phyloP scores from a whole-genome alignment of 2,888 invertebrate species.

The Leptinotarsa rubiginosa region DNA sequence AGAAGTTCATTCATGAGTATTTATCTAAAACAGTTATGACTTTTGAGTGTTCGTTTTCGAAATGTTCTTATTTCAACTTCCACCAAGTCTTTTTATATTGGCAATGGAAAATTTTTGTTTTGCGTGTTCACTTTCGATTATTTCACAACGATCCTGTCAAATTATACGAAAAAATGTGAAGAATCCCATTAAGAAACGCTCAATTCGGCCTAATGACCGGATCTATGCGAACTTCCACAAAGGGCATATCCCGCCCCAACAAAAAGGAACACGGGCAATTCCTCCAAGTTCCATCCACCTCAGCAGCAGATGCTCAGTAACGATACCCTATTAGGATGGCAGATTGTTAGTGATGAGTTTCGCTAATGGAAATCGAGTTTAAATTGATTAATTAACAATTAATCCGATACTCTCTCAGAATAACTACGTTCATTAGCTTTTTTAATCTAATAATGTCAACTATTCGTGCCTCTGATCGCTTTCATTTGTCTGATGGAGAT shows the following conservation, averaged over 20 bases:
- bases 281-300: constrained; percentile 29
- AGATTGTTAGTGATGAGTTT: constrained; percentile 41
- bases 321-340: constrained; percentile 38
- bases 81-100: no score
- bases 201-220: no score
- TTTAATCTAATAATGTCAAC: constrained; percentile 31
- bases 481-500: constrained; percentile 30
- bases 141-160: no score
- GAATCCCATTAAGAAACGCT: no score
- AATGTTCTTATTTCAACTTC: no score
- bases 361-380: constrained; percentile 37
- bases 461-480: constrained; percentile 24
- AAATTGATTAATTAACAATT: constrained; percentile 34
- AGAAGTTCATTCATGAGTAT: no score
- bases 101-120: no score
- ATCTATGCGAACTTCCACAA: constrained; percentile 17
- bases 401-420: constrained; percentile 22
- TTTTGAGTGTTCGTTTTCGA: no score
- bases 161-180: no score
- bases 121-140: no score
- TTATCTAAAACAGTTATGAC: no score
- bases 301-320: constrained; percentile 36
- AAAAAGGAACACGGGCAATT: constrained; percentile 23
- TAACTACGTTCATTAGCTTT: constrained; percentile 33
- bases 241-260: background rate